These are phyloP conservation scores for Pogonophryne albipinna DNA, from an alignment of 2,797 vertebrate species.

Conservation along the genomic window DNA sequence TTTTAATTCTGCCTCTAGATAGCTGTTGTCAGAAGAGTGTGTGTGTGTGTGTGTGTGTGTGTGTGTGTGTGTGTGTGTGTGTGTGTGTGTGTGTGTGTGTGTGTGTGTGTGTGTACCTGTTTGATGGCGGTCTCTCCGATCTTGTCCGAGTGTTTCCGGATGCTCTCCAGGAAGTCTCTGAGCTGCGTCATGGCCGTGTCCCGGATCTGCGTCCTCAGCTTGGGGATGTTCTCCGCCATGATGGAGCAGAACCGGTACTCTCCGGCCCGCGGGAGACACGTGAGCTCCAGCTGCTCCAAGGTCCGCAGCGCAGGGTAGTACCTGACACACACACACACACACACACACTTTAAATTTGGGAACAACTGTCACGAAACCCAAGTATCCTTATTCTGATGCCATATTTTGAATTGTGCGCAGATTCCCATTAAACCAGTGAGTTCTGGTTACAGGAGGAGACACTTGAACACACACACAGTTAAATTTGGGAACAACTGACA, in stretches of 20 bases:
- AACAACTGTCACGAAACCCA: too few species aligned
- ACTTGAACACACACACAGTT: neutral
- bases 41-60: too few species aligned
- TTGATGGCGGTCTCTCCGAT: slow-evolving; percentile 97
- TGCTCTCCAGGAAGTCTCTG: slow-evolving; percentile 97
- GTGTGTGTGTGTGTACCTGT: slow-evolving; percentile 84
- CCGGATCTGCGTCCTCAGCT: slow-evolving; percentile 90
- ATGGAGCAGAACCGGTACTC: slow-evolving; percentile 96
- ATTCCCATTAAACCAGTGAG: neutral
- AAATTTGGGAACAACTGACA: too few species aligned
- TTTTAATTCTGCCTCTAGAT: too few species aligned
- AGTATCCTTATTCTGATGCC: too few species aligned
- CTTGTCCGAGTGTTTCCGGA: slow-evolving; percentile 97
- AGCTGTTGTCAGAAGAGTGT: too few species aligned
- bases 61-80: too few species aligned
- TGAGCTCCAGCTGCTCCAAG: slow-evolving; percentile 93
- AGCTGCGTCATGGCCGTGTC: slow-evolving; percentile 98
- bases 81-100: too few species aligned
- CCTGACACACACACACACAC: slow-evolving; percentile 71
- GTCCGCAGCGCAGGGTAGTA: slow-evolving; percentile 96
- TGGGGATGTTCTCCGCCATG: slow-evolving; percentile 95
- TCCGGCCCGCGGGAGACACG: slow-evolving; percentile 91
- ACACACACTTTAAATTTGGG: slow-evolving; percentile 1
- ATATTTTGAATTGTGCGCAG: too few species aligned
- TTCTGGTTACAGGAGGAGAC: slow-evolving; percentile 1